Evolutionary conservation across 2,888 invertebrate genomes (phyloP), one percentile per base, ranked within the genome.

Genomic region (Eupeodes latifasciatus): DNA sequence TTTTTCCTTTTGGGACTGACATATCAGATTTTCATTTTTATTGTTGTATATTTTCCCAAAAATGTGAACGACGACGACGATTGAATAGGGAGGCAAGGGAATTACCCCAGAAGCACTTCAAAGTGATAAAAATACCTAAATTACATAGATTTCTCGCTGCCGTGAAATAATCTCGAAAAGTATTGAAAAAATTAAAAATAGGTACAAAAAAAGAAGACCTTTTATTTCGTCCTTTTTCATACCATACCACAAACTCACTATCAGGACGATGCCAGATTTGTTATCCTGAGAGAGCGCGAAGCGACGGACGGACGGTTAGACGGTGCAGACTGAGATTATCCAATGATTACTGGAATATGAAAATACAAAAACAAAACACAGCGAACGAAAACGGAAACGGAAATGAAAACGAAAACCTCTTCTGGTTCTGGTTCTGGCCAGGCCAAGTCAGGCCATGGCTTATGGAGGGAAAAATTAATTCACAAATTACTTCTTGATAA

Each of bases 401-500:
- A 16, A 53, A 12, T 44, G 19, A 67, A 11, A 55, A 27, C 34
- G 47, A 77, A 14, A 69, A 44, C 44, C 62, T 36, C 27, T 34
- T 59, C 51, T 27, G 27, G 27, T 27, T 27, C 27, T 27, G 27
- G 27, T 27, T 27, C 27, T 64, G 59, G 69, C 55, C 55, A 40
- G 27, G 27, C 27, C 27, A 27, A 27, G 27, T 55, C 40, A 53
- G 55, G 55, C 61, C n/a, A 12, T 12, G 74, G 27, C 55, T 80
- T 36, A 77, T 74, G 77, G 77, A 80, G 64, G 53, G 62, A 75
- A 81, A 85, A 76, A 87, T 85, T 85, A 88, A 85, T 88, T 88
- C 85, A 77, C 85, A 88, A 88, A 88, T 85, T 88, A 88, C 88
- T 88, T 85, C 85, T 81, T 85, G 81, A 88, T 88, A 85, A 85